Evolutionary conservation across 53 echinoderm and acorn worm genomes (phyloP).

Genomic region (Arbacia lixula): DNA sequence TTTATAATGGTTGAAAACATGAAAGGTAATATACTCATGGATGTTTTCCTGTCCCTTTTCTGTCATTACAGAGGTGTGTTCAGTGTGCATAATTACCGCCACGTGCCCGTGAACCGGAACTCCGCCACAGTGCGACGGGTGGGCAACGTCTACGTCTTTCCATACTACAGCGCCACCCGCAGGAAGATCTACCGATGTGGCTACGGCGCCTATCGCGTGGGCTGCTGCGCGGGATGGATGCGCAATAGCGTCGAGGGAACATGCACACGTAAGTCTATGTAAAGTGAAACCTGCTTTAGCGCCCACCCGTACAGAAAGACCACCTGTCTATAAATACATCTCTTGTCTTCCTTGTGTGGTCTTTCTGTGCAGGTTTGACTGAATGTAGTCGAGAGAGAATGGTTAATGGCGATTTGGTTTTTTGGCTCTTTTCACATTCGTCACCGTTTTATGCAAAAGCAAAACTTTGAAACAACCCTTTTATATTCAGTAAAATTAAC

Average conservation of each 20-base stretch:
- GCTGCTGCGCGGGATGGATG: conserved; percentile 69
- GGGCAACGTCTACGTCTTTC: conserved; percentile 70
- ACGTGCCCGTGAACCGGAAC: conserved; percentile 40
- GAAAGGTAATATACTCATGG: not conserved
- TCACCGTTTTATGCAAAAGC: too few relatives aligned
- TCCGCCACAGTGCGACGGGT: conserved; percentile 61
- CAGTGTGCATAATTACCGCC: conserved; percentile 61
- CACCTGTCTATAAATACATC: too few relatives aligned
- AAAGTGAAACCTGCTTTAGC: too few relatives aligned
- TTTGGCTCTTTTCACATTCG: too few relatives aligned
- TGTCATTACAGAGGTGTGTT: conserved; percentile 58
- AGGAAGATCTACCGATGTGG: conserved; percentile 48
- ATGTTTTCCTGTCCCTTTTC: not conserved
- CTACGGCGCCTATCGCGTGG: conserved; percentile 34
- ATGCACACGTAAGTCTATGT: conserved; percentile 61
- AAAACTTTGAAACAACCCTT: too few relatives aligned
- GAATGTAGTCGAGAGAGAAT: too few relatives aligned
- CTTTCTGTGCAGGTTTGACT: too few relatives aligned
- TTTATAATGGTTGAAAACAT: not conserved
- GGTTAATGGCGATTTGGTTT: too few relatives aligned
- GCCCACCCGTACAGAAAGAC: too few relatives aligned
- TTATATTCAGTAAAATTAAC: too few relatives aligned
- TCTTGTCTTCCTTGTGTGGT: too few relatives aligned
- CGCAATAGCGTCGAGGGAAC: conserved; percentile 55
- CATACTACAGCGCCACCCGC: conserved; percentile 57